Evolutionary conservation across 2,888 invertebrate species (phyloP), one percentile per base, ranked within the genome.

Genomic region (Cephus spinipes): DNA sequence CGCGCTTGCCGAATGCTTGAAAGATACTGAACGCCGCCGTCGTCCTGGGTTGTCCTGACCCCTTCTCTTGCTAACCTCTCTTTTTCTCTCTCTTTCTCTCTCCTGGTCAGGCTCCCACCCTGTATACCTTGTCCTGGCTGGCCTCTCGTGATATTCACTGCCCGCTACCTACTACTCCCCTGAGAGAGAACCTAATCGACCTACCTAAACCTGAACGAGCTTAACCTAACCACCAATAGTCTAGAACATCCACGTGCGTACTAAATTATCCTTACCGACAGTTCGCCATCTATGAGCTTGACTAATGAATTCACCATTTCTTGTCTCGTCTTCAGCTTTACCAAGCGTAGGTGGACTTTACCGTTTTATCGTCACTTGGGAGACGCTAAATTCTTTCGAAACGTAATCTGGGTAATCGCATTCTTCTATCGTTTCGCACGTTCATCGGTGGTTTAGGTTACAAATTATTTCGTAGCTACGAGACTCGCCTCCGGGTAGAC

Each of bases 61-160:
- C 75, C n/a, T 40, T 75, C 68, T 75, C 75, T 31, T 33, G 23
- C 75, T 33, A n/a, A 32, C 15, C 68, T 31, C 33, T 31, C 75
- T 30, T 31, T 36, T 30, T 73, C 34, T 30, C 73, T 12, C 74
- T 30, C 55, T 79, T 76, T 71, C 68, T 77, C 74, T 73, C 82
- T 36, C 3, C 68, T 33, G 55, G 55, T 55, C 55, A 55, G 55
- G 55, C 55, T 55, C 55, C 55, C 55, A 55, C 55, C 55, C 55
- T 9, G 23, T 55, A 55, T 55, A 55, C 23, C 55, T 55, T 23
- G 55, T 55, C 23, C 55, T 55, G 55, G 55, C 55, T 23, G 23
- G 55, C 55, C 55, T 55, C 55, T 55, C 55, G 55, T 55, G 55
- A 55, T 55, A 55, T 55, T 55, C 55, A 55, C 9, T 55, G 55